Base-by-base conservation (phyloP, 2,888 invertebrate genomes). In the Uropetala carovei region DNA sequence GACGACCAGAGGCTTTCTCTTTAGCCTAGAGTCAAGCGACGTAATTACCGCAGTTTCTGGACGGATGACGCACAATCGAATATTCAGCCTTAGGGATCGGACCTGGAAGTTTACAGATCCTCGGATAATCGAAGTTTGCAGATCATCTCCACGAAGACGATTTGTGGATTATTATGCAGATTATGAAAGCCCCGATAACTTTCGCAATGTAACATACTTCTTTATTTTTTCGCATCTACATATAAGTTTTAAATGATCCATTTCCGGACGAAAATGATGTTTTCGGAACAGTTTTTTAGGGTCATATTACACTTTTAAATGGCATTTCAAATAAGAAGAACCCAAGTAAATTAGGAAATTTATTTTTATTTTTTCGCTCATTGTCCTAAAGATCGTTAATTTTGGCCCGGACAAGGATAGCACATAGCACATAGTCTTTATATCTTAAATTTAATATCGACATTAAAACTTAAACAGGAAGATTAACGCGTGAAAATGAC, bases 11-110 rank as follows among this genome's bases (percentile, higher is more conserved):
- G 83, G 43, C 11, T 57, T 5, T 57, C 56, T 43, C 83, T 83
- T 83, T 57, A 83, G 57, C 83, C 83, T 16, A 16, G 83, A 83
- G 83, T 83, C 83, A 57, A 83, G 83, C 83, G 83, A 83, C 56
- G 83, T 83, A 83, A 83, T 83, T 83, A 83, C 83, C 8, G 83
- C 57, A 57, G 83, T 57, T 83, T 83, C 83, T 83, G 83, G 56
- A 83, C 57, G 83, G 83, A 56, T 83, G 83, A 83, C 83, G 83
- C 18, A n/a, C 83, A n/a, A 57, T 18, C 43, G 83, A 43, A 18
- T 16, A 16, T 56, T 57, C 57, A 18, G 83, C 83, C 83, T 83
- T 57, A 83, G 43, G 56, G 83, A 83, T 57, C 1, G 43, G 43
- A 5, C 43, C 1, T 43, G 43, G 43, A 1, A 3, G 43, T 43